A percentile compares a stretch with the other conserved stretches of the same genome.
phyloP scores from a whole-genome alignment of 2,113 vertebrate species.

The Leptodactylus fuscus region DNA sequence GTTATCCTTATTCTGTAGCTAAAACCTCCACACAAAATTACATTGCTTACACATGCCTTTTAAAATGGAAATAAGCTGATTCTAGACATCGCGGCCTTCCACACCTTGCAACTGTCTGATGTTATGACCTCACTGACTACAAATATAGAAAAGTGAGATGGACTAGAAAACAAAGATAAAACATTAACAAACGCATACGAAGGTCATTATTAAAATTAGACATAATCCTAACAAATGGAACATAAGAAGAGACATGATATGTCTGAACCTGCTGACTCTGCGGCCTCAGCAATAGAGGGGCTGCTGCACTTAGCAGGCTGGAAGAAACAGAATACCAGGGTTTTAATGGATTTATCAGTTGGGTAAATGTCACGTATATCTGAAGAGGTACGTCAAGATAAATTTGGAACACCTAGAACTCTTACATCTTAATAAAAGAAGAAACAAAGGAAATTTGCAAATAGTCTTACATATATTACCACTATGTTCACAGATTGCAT shows the following conservation, averaged over 20 bases:
- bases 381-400: neutral
- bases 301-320: slow-evolving; percentile 30
- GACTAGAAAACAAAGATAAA: slow-evolving; percentile 15
- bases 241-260: neutral
- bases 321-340: slow-evolving; percentile 8
- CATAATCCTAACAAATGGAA: slow-evolving; percentile 43
- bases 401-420: neutral
- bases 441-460: neutral
- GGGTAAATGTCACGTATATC: slow-evolving; percentile 45
- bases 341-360: slow-evolving; percentile 42
- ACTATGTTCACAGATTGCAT: neutral
- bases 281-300: neutral
- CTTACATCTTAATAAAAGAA: neutral
- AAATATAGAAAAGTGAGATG: neutral
- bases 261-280: slow-evolving; percentile 8
- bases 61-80: neutral
- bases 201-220: slow-evolving; percentile 45
- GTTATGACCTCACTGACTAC: neutral
- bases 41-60: slow-evolving; percentile 18
- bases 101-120: neutral
- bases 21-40: neutral
- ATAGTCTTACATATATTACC: neutral
- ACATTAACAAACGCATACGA: slow-evolving; percentile 24
- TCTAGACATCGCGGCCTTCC: neutral
- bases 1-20: neutral